Evolutionary conservation across 2,797 vertebrate species (phyloP).

Genomic region (Microcaecilia unicolor): DNA sequence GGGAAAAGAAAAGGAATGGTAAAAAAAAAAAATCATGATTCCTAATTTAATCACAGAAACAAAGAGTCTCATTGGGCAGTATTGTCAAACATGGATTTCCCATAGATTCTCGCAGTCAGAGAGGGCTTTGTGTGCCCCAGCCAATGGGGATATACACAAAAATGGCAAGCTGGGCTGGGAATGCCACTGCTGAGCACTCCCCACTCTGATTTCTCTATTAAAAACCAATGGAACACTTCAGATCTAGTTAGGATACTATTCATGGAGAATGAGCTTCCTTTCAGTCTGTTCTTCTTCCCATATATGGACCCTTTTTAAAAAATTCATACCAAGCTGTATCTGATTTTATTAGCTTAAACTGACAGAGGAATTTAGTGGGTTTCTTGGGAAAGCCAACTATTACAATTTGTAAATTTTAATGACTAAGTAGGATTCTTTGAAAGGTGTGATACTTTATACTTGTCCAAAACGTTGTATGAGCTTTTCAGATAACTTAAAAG

Average conservation of each 20-base stretch:
- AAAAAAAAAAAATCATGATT: slow-evolving; percentile 1
- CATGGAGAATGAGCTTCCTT: neutral
- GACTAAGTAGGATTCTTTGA: too few species aligned
- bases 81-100: slow-evolving; percentile 18
- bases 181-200: neutral
- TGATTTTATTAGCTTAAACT: neutral
- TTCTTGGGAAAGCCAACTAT: too few species aligned
- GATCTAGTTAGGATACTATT: neutral
- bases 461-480: too few species aligned
- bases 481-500: too few species aligned
- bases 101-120: slow-evolving; percentile 17
- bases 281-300: neutral
- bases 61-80: slow-evolving; percentile 4
- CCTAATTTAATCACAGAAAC: slow-evolving; percentile 1
- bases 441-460: too few species aligned
- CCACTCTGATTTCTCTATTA: neutral
- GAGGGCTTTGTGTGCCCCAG: slow-evolving; percentile 19
- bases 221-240: neutral
- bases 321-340: neutral
- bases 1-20: slow-evolving; percentile 1
- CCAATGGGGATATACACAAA: slow-evolving; percentile 9
- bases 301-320: neutral
- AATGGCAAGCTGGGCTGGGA: slow-evolving; percentile 7
- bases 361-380: too few species aligned
- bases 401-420: too few species aligned